Percentiles rank a stretch among this genome's conserved stretches.
phyloP scores from a whole-genome alignment of 2,113 vertebrate genomes.

The Trichomycterus rosablanca region DNA sequence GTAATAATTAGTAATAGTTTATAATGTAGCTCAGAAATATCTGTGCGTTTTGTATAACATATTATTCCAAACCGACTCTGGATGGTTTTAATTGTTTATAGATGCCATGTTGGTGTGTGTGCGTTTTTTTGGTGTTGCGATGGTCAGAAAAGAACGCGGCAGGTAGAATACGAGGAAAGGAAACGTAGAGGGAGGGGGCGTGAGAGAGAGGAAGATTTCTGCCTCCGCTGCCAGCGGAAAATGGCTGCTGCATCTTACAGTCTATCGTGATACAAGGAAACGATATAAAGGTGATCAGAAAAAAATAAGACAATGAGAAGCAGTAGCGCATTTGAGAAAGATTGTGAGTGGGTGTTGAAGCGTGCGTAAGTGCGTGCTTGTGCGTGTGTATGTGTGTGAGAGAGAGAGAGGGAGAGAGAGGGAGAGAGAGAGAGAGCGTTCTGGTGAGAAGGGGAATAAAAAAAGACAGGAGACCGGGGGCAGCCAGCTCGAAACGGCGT shows the following conservation, averaged over 20 bases:
- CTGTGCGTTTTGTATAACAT: too few relatives aligned
- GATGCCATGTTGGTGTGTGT: too few relatives aligned
- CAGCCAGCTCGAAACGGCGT: slow-evolving; percentile 63
- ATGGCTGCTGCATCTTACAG: slow-evolving; percentile 78
- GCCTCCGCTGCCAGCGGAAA: slow-evolving; percentile 68
- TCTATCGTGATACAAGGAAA: slow-evolving; percentile 72
- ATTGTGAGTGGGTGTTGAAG: slow-evolving; percentile 37
- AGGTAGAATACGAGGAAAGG: slow-evolving; percentile 57
- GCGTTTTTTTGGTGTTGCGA: too few relatives aligned
- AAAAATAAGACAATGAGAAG: slow-evolving; percentile 56
- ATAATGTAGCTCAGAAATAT: too few relatives aligned
- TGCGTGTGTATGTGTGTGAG: slow-evolving; percentile 5
- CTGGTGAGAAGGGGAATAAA: slow-evolving; percentile 64
- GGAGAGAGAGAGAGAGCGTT: slow-evolving; percentile 47
- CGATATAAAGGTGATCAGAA: slow-evolving; percentile 72
- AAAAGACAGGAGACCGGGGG: slow-evolving; percentile 59
- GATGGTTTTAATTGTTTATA: too few relatives aligned
- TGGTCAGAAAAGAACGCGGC: too few relatives aligned
- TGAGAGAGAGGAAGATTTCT: slow-evolving; percentile 55
- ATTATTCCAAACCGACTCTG: too few relatives aligned
- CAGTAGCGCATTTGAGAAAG: slow-evolving; percentile 45
- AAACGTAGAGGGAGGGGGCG: slow-evolving; percentile 21
- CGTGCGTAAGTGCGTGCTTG: slow-evolving; percentile 35
- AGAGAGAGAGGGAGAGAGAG: slow-evolving; percentile 47
- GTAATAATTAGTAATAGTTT: too few relatives aligned